Evolutionary conservation across 2,113 vertebrate species (phyloP), one percentile per base, ranked within the genome.

Genomic region (Lutjanus erythropterus): DNA sequence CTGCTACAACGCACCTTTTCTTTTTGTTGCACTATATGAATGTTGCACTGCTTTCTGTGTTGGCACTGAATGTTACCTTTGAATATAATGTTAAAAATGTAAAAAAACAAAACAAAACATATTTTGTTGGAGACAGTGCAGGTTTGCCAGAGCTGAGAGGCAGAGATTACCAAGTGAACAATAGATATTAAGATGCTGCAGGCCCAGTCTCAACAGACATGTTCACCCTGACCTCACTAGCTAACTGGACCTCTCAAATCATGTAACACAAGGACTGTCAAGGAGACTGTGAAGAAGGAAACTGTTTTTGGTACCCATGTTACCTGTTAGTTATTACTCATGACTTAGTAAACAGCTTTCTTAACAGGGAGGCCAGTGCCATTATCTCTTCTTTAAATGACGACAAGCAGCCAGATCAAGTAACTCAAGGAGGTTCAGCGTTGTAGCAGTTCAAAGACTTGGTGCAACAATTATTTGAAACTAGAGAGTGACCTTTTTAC

Each of bases 401-500:
- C 61, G 39, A 62, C 47, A 80, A 6, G 11, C 46, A 83, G 68
- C n/a, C 55, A 56, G 27, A 73, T 19, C 18, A 29, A 58, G 90
- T 84, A 89, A 91, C 82, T 46, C n/a, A 82, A 91, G 74, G 47
- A 66, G 80, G 49, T 44, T 75, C 46, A 65, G 78, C 65, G 55
- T 56, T 58, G 58, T 69, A 49, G 62, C 44, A 56, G 64, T 89
- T 91, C 70, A 92, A 88, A 91, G 73, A 84, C 37, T 49, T 42
- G 18, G 76, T 68, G 44, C 65, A 72, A 70, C 52, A 83, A 42
- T 89, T 82, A 82, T 85, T 61, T 86, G 37, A 75, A 77, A 80
- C 77, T 44, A 27, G 69, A 71, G 19, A 46, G 23, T 86, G 89
- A 88, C 88, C 88, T 89, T 84, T 85, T 75, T 44, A 46, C 80